phyloP scores from a whole-genome alignment of 2,888 invertebrate species.

The Agrochola lota region DNA sequence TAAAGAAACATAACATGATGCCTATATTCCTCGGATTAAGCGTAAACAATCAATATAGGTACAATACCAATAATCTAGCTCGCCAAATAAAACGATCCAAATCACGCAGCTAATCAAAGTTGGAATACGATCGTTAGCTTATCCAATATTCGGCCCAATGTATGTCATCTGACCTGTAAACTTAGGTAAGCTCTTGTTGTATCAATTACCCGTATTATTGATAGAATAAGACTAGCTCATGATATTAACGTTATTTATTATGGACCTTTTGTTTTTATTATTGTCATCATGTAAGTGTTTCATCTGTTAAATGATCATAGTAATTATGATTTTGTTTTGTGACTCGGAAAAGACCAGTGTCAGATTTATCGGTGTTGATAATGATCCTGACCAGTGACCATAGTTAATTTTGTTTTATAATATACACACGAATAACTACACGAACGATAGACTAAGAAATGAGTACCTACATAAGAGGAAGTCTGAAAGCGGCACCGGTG shows the following conservation, averaged over 20 bases:
- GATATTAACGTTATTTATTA: too few relatives aligned
- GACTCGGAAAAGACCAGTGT: not conserved
- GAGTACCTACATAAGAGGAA: too few relatives aligned
- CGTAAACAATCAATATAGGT: constrained; percentile 16
- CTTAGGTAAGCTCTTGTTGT: constrained; percentile 9
- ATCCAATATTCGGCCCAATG: constrained; percentile 32
- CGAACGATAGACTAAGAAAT: too few relatives aligned
- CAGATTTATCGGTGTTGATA: too few relatives aligned
- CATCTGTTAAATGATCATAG: not conserved
- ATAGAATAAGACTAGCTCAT: not conserved
- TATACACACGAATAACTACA: not conserved
- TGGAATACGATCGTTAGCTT: constrained; percentile 38
- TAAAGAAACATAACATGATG: too few relatives aligned
- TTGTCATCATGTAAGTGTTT: not conserved
- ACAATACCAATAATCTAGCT: not conserved
- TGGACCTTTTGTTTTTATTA: not conserved
- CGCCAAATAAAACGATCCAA: constrained; percentile 12
- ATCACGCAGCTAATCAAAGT: constrained; percentile 41
- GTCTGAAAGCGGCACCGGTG: too few relatives aligned
- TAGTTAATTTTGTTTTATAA: not conserved
- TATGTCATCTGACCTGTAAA: constrained; percentile 21
- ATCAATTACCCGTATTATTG: constrained; percentile 8
- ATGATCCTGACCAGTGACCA: too few relatives aligned
- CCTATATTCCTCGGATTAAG: not conserved
- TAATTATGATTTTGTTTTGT: not conserved